A percentile compares a stretch with the other conserved stretches of the same genome.
Evolutionary conservation across 2,797 vertebrate species (phyloP).

Genomic region (Cyprinella venusta): DNA sequence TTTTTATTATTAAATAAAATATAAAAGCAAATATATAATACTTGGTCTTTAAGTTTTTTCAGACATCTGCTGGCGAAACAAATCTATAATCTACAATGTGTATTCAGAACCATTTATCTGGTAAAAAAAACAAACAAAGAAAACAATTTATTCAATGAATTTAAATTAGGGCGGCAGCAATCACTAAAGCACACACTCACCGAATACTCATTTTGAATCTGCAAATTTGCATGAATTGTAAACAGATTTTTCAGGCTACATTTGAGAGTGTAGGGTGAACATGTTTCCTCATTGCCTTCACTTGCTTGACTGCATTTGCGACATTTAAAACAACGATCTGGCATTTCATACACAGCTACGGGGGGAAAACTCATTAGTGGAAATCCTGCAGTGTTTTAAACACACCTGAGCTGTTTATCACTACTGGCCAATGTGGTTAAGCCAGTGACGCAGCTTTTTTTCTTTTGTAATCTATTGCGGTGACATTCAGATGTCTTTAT

Average conservation of each 20-base stretch:
- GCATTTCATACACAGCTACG: background rate
- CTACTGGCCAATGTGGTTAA: background rate
- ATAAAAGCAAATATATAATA: too few species aligned
- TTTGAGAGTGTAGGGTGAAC: background rate
- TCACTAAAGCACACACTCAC: background rate
- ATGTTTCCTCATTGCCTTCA: background rate
- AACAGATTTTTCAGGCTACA: background rate
- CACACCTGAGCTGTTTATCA: background rate
- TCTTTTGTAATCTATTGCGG: background rate
- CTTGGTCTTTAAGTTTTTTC: background rate
- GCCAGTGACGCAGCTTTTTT: too few species aligned
- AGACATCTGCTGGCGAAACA: background rate
- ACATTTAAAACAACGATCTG: background rate
- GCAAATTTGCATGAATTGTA: background rate
- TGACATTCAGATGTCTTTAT: background rate
- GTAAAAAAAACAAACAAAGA: background rate
- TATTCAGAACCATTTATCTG: background rate
- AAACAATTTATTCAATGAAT: background rate
- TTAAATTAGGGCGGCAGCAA: background rate
- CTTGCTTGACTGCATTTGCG: background rate
- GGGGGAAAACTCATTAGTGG: background rate
- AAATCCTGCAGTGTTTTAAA: background rate
- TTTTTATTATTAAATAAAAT: too few species aligned
- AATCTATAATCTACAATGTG: background rate
- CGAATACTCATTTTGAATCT: background rate